phyloP scores from a whole-genome alignment of 1,140 invertebrate genomes.

The Drosophila jambulina region DNA sequence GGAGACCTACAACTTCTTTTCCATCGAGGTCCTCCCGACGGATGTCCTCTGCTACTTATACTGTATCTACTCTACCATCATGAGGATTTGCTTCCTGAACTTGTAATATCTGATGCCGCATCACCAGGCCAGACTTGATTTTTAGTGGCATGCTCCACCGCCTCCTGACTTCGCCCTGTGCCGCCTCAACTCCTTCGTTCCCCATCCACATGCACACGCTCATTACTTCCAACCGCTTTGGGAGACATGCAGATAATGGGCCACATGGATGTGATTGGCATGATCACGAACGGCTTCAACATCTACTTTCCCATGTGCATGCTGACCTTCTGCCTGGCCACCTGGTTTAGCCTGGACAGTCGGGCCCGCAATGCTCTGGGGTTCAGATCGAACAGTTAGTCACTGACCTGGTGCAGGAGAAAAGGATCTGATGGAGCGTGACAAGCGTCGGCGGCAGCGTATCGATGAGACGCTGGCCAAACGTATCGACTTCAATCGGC shows the following conservation, averaged over 20 bases:
- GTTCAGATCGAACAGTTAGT: conserved; percentile 91
- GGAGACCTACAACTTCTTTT: conserved; percentile 95
- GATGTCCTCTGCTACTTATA: conserved; percentile 96
- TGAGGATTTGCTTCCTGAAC: conserved; percentile 98
- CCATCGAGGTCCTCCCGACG: conserved; percentile 96
- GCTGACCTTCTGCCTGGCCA: conserved; percentile 95
- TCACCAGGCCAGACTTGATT: conserved; percentile 98
- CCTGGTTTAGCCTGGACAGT: conserved; percentile 97
- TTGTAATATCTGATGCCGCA: conserved; percentile 98
- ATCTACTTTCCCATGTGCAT: conserved; percentile 99
- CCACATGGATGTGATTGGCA: conserved; percentile 98
- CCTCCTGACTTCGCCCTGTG: conserved; percentile 98
- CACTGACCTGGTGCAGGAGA: conserved; percentile 92
- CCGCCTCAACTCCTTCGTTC: conserved; percentile 98
- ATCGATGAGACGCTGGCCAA: conserved; percentile 91
- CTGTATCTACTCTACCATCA: conserved; percentile 99
- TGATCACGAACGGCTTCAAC: conserved; percentile 99
- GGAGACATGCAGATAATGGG: conserved; percentile 95
- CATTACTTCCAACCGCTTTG: conserved; percentile 90
- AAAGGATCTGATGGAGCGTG: conserved; percentile 95
- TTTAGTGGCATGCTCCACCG: conserved; percentile 99
- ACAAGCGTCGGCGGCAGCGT: conserved; percentile 92
- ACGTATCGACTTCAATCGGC: conserved; percentile 88
- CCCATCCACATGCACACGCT: conserved; percentile 98
- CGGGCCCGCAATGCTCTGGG: conserved; percentile 94